phyloP scores from a whole-genome alignment of 2,888 invertebrate species.

The Archaeoteleia sp. region DNA sequence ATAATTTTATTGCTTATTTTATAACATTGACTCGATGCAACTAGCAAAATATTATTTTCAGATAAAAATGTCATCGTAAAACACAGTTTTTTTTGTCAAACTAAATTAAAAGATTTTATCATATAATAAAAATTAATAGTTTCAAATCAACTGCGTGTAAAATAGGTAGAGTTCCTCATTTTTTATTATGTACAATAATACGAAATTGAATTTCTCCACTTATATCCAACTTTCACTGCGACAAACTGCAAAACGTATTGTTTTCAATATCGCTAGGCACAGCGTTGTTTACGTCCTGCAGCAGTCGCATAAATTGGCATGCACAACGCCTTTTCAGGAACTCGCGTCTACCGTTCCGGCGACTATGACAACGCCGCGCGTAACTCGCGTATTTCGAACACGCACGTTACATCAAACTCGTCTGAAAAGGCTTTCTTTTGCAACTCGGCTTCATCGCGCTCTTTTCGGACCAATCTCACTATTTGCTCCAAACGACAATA shows the following conservation, averaged over 20 bases:
- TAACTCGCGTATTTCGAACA: slow-evolving; percentile 6
- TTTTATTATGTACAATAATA: neutral
- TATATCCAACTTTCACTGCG: slow-evolving; percentile 21
- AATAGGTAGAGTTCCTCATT: neutral
- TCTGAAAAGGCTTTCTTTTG: slow-evolving; percentile 6
- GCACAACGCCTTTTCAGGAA: slow-evolving; percentile 36
- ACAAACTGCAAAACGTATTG: slow-evolving; percentile 12
- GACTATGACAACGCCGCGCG: slow-evolving; percentile 8
- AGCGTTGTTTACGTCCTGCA: slow-evolving; percentile 21
- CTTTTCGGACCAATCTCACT: slow-evolving; percentile 2
- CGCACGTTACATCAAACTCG: slow-evolving; percentile 6
- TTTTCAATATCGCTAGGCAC: slow-evolving; percentile 30
- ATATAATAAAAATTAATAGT: no score
- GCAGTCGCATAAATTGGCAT: slow-evolving; percentile 29
- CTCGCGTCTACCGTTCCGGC: slow-evolving; percentile 15
- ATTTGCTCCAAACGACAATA: no score
- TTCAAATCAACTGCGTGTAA: no score
- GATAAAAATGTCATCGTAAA: no score
- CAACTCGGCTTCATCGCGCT: neutral
- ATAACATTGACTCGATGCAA: no score
- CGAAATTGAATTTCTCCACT: slow-evolving; percentile 17
- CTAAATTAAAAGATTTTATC: no score
- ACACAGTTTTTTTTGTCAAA: no score
- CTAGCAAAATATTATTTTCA: no score
- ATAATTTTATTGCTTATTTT: no score